Base-by-base conservation (phyloP, 2,888 invertebrate species). In the Acleris literana region DNA sequence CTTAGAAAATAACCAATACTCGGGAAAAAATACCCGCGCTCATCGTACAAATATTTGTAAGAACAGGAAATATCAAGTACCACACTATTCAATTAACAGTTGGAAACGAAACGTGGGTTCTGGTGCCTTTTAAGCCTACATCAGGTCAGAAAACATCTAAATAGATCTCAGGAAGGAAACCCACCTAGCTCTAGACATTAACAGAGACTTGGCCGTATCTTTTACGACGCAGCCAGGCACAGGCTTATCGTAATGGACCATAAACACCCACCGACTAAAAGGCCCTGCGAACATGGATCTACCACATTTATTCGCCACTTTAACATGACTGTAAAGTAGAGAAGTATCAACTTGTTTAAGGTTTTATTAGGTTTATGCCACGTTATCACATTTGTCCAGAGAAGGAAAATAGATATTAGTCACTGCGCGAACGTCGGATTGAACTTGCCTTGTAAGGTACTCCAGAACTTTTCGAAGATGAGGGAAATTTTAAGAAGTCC, bases 261-360 rank as follows among this genome's bases (percentile, higher is more conserved):
- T 65, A 65, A 55, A 65, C 64, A 55, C 64, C 60, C 64, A 65
- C 64, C 16, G 46, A 44, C 49, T 60, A 60, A 65, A 64, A 60
- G 55, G 51, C 39, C 20, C 20, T 29, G 29, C 59, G 29, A 49
- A 60, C 55, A 33, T 18, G 48, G 25, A 17, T 18, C 25, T 43
- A 18, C 17, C 25, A 17, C 54, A 54, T 39, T 20, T 44, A 54
- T 54, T 54, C 7, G 51, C 60, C 29, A 60, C 55, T 60, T 55
- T n/a, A 58, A 51, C 22, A 17, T 29, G 48, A 25, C 29, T 55
- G 49, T 65, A 51, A 65, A 65, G 17, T 44, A 5, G 13, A 49
- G 59, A 54, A 54, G n/a, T 60, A 59, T 48, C 39, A 57, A 33
- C 46, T 17, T 46, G n/a, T 46, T 25, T 5, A 33, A 17, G 5